Percentiles rank a stretch among this genome's conserved stretches.
These are phyloP conservation scores for Drosophila seguyi DNA, from an alignment of 1,140 invertebrate species.

Conservation along the genomic window DNA sequence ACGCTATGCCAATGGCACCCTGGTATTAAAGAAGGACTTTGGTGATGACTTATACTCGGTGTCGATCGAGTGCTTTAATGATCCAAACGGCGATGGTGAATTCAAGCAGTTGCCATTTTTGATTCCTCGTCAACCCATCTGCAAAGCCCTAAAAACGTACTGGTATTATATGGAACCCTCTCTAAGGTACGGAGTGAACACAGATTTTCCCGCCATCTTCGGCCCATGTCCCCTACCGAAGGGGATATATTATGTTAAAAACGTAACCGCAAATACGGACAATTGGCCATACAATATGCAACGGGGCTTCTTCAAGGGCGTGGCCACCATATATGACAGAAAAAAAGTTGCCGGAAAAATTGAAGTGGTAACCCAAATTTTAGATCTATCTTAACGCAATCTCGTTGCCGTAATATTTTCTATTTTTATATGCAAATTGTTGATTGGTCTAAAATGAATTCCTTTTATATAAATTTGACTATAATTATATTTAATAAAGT, in stretches of 20 bases:
- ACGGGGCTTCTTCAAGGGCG: conserved; percentile 9
- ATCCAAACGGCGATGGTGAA: conserved; percentile 28
- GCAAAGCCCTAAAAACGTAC: conserved; percentile 6
- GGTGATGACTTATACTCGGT: background rate
- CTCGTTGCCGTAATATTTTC: background rate
- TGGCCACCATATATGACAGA: conserved; percentile 4
- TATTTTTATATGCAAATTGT: background rate
- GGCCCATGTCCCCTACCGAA: conserved; percentile 40
- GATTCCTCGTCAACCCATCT: conserved; percentile 12
- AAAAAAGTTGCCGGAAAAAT: background rate
- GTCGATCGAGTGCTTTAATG: conserved; percentile 18
- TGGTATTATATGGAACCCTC: conserved; percentile 9
- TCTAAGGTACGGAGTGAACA: conserved; percentile 21
- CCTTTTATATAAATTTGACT: no score
- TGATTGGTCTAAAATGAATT: no score
- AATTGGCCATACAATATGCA: conserved; percentile 36
- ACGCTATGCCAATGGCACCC: conserved; percentile 28
- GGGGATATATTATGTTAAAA: conserved; percentile 29
- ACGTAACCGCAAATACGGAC: conserved; percentile 22
- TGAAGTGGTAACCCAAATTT: background rate
- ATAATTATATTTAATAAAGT: no score
- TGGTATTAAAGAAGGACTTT: conserved; percentile 22
- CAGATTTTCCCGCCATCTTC: conserved; percentile 19
- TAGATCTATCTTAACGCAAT: background rate
- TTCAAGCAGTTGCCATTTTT: conserved; percentile 23